phyloP scores from a whole-genome alignment of 2,113 vertebrate genomes.

The Morone chrysops region DNA sequence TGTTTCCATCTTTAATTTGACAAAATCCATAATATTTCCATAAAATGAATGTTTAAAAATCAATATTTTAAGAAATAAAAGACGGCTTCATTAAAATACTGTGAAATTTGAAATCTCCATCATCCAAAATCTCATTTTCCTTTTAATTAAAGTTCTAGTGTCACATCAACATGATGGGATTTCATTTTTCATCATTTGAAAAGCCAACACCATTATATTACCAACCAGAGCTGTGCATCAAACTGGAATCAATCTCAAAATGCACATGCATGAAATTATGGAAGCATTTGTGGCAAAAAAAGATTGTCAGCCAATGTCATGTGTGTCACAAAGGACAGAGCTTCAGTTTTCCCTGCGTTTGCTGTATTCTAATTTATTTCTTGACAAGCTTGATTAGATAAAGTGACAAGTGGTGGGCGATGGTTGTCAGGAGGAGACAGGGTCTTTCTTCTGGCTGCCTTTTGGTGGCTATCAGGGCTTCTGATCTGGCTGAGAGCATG shows the following conservation, averaged over 20 bases:
- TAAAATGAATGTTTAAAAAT: not conserved
- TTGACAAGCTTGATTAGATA: slow-evolving; percentile 76
- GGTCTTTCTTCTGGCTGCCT: slow-evolving; percentile 58
- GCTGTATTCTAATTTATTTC: slow-evolving; percentile 73
- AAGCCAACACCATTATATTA: slow-evolving; percentile 6
- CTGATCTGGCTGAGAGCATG: slow-evolving; percentile 60
- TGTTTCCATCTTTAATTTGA: not conserved
- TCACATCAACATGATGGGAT: slow-evolving; percentile 24
- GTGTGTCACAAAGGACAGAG: slow-evolving; percentile 35
- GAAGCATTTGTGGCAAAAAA: slow-evolving; percentile 32
- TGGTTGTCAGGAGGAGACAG: slow-evolving; percentile 61
- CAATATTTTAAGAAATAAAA: not conserved
- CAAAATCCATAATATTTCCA: not conserved
- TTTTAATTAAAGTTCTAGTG: not conserved
- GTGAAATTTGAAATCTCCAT: not conserved
- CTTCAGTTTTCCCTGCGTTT: slow-evolving; percentile 39
- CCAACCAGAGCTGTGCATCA: slow-evolving; percentile 35
- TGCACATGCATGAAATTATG: slow-evolving; percentile 53
- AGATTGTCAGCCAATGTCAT: slow-evolving; percentile 47
- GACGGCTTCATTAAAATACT: not conserved
- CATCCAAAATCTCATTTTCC: not conserved
- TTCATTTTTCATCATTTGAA: slow-evolving; percentile 38
- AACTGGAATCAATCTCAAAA: slow-evolving; percentile 52
- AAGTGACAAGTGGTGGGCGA: slow-evolving; percentile 60
- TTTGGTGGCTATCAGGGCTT: slow-evolving; percentile 67